phyloP scores from a whole-genome alignment of 1,140 invertebrate genomes.

The Odontomachus brunneus region DNA sequence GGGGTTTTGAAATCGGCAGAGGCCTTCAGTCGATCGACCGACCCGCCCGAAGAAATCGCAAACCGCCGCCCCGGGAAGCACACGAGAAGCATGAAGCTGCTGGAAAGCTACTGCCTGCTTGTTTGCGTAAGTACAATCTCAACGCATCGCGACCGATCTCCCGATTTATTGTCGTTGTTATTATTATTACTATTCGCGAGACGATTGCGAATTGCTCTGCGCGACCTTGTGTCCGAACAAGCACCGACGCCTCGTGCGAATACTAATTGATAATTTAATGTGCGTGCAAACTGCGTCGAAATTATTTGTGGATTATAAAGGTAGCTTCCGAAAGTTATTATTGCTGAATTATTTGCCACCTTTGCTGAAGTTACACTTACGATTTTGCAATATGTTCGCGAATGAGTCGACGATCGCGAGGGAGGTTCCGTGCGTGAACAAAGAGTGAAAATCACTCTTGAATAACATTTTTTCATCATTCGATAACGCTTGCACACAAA shows the following conservation, averaged over 20 bases:
- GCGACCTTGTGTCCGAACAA: constrained; percentile 26
- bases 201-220: background rate
- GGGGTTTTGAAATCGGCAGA: constrained; percentile 71
- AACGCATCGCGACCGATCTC: background rate
- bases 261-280: background rate
- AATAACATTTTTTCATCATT: no score
- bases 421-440: no score
- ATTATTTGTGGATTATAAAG: constrained; percentile 6
- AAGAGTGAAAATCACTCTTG: no score
- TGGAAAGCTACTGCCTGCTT: constrained; percentile 67
- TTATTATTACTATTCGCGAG: background rate
- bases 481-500: no score
- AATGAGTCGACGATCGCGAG: no score
- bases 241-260: background rate
- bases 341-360: no score
- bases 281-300: background rate
- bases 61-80: constrained; percentile 12
- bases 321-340: background rate
- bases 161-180: background rate
- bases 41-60: constrained; percentile 14
- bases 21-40: constrained; percentile 64
- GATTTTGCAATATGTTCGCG: no score
- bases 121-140: constrained; percentile 70
- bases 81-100: constrained; percentile 57
- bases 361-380: no score